These are phyloP conservation scores for Bujurquina vittata DNA, from an alignment of 2,113 vertebrate genomes.

Conservation along the genomic window DNA sequence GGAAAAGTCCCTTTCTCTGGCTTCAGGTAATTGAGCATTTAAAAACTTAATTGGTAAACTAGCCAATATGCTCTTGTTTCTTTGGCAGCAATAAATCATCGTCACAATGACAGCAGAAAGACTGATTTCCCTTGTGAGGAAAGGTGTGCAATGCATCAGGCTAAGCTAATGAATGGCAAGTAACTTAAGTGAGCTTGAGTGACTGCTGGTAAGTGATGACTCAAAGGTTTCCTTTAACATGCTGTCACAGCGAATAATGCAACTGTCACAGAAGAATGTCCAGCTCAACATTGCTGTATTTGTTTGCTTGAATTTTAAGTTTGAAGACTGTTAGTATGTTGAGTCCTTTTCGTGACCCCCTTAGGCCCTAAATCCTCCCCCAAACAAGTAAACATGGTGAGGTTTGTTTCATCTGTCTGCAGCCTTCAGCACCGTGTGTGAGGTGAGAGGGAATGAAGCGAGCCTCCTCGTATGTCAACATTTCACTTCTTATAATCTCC, in stretches of 20 bases:
- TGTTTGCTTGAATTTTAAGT: constrained; percentile 5
- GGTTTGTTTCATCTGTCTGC: constrained; percentile 33
- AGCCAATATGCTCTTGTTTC: constrained; percentile 1
- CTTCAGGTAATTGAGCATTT: constrained; percentile 6
- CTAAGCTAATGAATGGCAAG: constrained; percentile 36
- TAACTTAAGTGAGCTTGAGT: constrained; percentile 15
- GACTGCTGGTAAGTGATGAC: constrained; percentile 55
- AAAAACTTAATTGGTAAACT: constrained; percentile 22
- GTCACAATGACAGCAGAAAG: constrained; percentile 26
- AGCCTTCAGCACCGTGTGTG: not conserved
- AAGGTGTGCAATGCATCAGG: constrained; percentile 24
- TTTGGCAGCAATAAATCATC: constrained; percentile 31
- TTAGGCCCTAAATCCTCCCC: not conserved
- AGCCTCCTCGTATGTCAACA: not conserved
- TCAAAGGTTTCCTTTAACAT: constrained; percentile 59
- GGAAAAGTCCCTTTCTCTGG: not conserved
- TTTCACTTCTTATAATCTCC: not conserved
- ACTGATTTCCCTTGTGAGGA: constrained; percentile 41
- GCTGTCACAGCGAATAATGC: constrained; percentile 5
- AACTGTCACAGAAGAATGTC: constrained; percentile 27
- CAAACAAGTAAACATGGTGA: not conserved
- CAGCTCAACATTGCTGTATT: not conserved
- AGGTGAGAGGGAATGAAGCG: constrained; percentile 3
- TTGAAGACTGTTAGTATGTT: not conserved
- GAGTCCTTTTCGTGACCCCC: constrained; percentile 1